Conservation (phyloP, 2,888 invertebrate genomes). For the Eilema sororculum region DNA sequence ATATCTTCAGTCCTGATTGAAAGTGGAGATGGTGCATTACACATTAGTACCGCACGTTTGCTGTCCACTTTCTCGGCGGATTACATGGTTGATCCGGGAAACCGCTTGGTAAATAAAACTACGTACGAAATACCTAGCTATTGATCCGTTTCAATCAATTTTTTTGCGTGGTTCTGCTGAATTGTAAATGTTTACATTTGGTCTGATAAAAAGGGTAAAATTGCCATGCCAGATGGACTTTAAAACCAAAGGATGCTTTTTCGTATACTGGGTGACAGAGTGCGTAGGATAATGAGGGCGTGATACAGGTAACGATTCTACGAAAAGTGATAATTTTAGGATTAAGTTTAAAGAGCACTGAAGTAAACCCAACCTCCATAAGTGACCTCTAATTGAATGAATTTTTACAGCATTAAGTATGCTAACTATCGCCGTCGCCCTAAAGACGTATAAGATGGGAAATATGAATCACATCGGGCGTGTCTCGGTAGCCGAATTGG, state of each 20-base stretch:
- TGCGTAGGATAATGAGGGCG: not conserved
- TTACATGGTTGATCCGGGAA: conserved; percentile 10
- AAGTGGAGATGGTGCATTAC: conserved; percentile 12
- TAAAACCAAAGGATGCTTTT: not conserved
- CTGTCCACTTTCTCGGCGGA: conserved; percentile 11
- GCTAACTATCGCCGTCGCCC: too few relatives aligned
- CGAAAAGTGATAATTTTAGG: too few relatives aligned
- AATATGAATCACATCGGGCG: too few relatives aligned
- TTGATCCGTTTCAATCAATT: too few relatives aligned
- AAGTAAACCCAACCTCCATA: not conserved
- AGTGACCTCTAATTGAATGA: not conserved
- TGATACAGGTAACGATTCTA: too few relatives aligned
- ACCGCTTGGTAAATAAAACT: not conserved
- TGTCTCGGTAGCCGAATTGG: too few relatives aligned
- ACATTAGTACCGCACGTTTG: conserved; percentile 14
- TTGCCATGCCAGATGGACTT: too few relatives aligned
- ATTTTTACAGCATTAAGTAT: too few relatives aligned
- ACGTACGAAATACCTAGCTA: not conserved
- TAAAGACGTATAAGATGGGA: too few relatives aligned
- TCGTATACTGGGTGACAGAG: not conserved
- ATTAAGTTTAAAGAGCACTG: not conserved
- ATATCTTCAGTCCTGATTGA: not conserved
- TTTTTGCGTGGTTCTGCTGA: too few relatives aligned
- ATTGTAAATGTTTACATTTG: not conserved
- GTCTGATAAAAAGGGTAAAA: too few relatives aligned